A percentile compares a stretch with the other conserved stretches of the same genome.
phyloP scores from a whole-genome alignment of 2,797 vertebrate species.

The Falco novaeseelandiae region DNA sequence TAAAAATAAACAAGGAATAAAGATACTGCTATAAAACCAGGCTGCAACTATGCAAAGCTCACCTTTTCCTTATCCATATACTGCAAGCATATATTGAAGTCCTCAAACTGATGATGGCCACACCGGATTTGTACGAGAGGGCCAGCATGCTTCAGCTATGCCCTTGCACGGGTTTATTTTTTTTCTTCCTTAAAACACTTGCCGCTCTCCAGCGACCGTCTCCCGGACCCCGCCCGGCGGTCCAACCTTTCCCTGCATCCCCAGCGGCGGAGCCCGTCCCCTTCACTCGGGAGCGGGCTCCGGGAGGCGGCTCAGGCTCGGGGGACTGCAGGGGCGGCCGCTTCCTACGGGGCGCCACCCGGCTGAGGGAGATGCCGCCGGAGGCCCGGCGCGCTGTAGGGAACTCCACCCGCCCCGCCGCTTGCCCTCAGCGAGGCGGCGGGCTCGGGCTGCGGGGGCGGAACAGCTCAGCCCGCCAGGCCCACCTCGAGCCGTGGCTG shows the following conservation, averaged over 20 bases:
- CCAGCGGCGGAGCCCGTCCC: background rate
- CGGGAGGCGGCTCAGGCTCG: fast-evolving
- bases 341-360: background rate
- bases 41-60: background rate
- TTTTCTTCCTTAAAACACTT: background rate
- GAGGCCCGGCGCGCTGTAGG: no score
- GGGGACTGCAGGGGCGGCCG: no score
- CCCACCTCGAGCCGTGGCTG: background rate
- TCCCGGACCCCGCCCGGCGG: background rate
- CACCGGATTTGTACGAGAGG: background rate
- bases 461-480: background rate
- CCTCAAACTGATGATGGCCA: background rate
- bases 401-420: fast-evolving
- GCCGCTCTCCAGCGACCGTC: background rate
- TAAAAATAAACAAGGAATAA: background rate
- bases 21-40: background rate
- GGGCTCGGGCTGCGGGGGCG: no score
- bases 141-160: background rate
- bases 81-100: background rate
- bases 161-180: fast-evolving
- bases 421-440: no score
- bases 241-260: background rate
- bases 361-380: no score
- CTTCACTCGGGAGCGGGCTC: background rate
- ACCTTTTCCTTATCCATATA: background rate